phyloP scores from a whole-genome alignment of 2,888 invertebrate species.

The Hypomecis atomaria region DNA sequence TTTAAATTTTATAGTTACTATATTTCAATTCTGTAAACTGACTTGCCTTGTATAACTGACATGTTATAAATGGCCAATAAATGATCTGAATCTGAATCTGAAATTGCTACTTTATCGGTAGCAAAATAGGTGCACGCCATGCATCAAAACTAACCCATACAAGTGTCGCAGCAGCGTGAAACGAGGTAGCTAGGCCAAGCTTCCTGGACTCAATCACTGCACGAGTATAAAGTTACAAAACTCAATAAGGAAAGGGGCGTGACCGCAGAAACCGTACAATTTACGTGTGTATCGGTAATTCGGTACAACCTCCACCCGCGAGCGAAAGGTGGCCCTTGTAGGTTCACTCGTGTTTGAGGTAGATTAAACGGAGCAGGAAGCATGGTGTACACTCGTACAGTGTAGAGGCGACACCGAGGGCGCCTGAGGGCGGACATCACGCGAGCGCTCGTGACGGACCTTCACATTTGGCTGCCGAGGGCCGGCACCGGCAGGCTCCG shows the following conservation, averaged over 20 bases:
- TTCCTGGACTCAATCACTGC: constrained; percentile 32
- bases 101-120: too few relatives aligned
- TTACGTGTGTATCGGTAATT: constrained; percentile 13
- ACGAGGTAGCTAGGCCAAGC: constrained; percentile 29
- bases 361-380: constrained; percentile 28
- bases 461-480: constrained; percentile 18
- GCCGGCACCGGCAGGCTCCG: not conserved
- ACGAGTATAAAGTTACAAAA: constrained; percentile 23
- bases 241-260: constrained; percentile 3
- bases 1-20: too few relatives aligned
- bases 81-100: too few relatives aligned
- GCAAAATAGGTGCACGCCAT: not conserved
- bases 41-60: too few relatives aligned
- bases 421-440: constrained; percentile 3
- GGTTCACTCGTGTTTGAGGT: constrained; percentile 16
- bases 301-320: constrained; percentile 19
- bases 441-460: constrained; percentile 21
- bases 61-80: too few relatives aligned
- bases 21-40: too few relatives aligned
- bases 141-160: constrained; percentile 22
- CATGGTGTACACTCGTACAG: not conserved
- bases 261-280: constrained; percentile 24
- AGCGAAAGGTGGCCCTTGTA: constrained; percentile 12
- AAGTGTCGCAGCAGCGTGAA: constrained; percentile 22
- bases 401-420: constrained; percentile 15